Evolutionary conservation across 2,888 invertebrate species (phyloP).

Genomic region (Serripes groenlandicus): DNA sequence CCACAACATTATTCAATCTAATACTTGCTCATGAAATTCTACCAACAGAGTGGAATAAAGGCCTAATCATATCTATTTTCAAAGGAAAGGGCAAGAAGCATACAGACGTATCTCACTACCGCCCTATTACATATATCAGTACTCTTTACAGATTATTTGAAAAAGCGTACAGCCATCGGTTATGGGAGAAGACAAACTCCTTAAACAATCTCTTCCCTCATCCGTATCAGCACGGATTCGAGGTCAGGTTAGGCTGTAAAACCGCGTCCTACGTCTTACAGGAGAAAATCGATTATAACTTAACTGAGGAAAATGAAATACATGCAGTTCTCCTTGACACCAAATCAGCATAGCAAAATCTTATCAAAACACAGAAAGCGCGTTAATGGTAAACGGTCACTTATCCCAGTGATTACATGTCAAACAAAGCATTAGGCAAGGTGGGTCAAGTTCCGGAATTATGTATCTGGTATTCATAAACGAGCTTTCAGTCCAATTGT

Average conservation of each 20-base stretch:
- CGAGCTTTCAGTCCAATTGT: neutral
- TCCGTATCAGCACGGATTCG: neutral
- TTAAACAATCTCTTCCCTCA: neutral
- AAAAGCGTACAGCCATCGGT: neutral
- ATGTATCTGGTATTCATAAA: neutral
- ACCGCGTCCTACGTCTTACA: constrained; percentile 2
- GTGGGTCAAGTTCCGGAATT: neutral
- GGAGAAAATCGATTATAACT: neutral
- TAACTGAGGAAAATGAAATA: neutral
- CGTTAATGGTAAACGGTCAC: neutral
- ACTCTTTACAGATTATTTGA: neutral
- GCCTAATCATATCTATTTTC: too few species aligned
- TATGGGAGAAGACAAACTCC: neutral
- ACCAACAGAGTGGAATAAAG: neutral
- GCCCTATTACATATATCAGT: neutral
- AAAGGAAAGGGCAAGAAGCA: neutral
- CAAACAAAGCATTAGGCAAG: constrained; percentile 3
- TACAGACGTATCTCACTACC: neutral
- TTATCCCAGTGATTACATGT: neutral
- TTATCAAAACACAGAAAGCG: neutral
- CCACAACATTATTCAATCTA: neutral
- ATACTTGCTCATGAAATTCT: neutral
- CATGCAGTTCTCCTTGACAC: neutral
- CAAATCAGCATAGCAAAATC: neutral
- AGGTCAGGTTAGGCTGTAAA: neutral